Evolutionary conservation across 2,797 vertebrate genomes (phyloP).

Genomic region (Argya squamiceps): DNA sequence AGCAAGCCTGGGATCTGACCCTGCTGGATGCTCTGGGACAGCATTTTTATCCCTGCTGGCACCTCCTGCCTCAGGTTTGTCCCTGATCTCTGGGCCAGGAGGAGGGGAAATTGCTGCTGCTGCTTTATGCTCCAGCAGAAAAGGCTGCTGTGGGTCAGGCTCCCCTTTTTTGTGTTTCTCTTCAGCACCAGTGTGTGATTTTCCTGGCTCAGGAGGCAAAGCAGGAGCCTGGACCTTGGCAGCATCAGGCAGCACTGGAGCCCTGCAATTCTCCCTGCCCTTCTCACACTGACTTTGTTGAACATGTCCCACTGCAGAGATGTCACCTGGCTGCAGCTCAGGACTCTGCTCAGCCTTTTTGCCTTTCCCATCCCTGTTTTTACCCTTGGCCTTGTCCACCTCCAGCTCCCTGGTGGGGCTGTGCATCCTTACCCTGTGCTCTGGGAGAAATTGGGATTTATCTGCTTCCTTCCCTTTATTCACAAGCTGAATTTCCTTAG

Average conservation of each 20-base stretch:
- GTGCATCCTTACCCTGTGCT: neutral
- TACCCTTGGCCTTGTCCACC: neutral
- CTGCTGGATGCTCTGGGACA: neutral
- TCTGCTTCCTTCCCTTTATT: neutral
- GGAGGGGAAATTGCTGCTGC: neutral
- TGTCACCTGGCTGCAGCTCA: neutral
- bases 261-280: neutral
- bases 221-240: neutral
- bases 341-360: slow-evolving; percentile 1
- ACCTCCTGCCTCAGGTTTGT: neutral
- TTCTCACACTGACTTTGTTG: neutral
- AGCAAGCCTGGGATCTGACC: neutral
- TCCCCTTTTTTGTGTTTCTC: neutral
- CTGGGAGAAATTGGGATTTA: neutral
- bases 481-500: neutral
- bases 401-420: neutral
- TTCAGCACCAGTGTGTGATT: fast-evolving
- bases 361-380: slow-evolving; percentile 21
- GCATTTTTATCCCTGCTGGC: neutral
- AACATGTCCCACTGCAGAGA: neutral
- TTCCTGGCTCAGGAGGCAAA: neutral
- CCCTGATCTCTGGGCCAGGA: fast-evolving
- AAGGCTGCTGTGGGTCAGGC: neutral
- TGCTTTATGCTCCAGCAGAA: neutral
- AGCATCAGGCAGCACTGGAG: neutral